A percentile compares a stretch with the other conserved stretches of the same genome.
Conservation (phyloP, 2,797 vertebrate genomes). For the Phataginus tetradactyla region DNA sequence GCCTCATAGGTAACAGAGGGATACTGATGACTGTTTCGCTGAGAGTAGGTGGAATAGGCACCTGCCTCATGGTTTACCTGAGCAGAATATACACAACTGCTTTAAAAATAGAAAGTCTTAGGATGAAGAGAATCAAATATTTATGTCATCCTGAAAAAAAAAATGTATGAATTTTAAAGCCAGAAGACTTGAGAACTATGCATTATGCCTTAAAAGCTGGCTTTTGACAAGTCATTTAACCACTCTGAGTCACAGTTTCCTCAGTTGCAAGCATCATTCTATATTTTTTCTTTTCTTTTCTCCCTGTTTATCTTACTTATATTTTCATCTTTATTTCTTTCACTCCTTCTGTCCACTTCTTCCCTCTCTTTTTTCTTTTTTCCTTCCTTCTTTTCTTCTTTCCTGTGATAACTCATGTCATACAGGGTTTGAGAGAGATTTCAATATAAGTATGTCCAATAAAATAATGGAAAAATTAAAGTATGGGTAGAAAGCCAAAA, state of each 20-base stretch:
- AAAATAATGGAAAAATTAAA: background rate
- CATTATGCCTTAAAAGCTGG: background rate
- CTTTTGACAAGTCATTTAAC: background rate
- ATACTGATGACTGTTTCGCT: background rate
- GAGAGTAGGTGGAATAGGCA: background rate
- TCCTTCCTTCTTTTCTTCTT: background rate
- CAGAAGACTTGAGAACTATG: background rate
- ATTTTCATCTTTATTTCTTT: background rate
- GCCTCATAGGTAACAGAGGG: background rate
- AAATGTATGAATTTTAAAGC: background rate
- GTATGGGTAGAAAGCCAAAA: background rate
- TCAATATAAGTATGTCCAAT: background rate
- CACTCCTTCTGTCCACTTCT: background rate
- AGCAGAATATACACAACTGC: background rate
- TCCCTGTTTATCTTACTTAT: background rate
- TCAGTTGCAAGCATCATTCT: background rate
- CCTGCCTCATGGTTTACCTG: background rate
- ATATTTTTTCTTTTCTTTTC: background rate
- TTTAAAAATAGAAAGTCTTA: conserved; percentile 33
- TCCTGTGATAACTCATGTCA: background rate
- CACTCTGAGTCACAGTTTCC: background rate
- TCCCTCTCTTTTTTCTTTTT: background rate
- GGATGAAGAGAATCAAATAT: conserved; percentile 29
- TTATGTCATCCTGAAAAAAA: conserved; percentile 16
- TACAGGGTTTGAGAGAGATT: background rate